A percentile compares a stretch with the other conserved stretches of the same genome.
Evolutionary conservation across 2,797 vertebrate genomes (phyloP).

Genomic region (Peromyscus melanophrys): DNA sequence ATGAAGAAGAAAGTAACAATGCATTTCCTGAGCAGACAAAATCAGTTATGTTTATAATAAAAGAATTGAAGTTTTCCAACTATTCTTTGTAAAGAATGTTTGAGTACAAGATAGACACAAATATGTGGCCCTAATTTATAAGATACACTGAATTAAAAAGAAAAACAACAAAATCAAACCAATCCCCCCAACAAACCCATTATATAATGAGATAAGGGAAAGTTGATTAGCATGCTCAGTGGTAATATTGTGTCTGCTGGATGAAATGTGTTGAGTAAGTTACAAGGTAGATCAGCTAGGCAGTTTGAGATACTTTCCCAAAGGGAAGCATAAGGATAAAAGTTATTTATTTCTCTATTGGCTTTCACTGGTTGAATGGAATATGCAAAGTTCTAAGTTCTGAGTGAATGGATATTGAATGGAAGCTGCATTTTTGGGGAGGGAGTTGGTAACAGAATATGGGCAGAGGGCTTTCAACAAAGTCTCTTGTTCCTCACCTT

Average conservation of each 20-base stretch:
- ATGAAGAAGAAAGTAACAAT: conserved; percentile 11
- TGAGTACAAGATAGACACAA: not conserved
- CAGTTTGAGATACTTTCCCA: not conserved
- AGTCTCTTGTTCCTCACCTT: not conserved
- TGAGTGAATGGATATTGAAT: not conserved
- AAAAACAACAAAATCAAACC: not conserved
- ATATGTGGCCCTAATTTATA: not conserved
- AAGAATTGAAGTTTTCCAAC: not conserved
- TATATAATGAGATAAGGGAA: not conserved
- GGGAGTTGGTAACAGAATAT: not conserved
- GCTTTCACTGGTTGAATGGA: not conserved
- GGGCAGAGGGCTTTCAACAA: not conserved
- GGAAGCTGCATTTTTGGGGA: not conserved
- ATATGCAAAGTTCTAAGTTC: not conserved
- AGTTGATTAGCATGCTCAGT: not conserved
- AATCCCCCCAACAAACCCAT: not conserved
- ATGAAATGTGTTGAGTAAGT: not conserved
- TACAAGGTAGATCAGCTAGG: not conserved
- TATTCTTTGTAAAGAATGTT: not conserved
- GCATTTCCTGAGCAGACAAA: not conserved
- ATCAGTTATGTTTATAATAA: not conserved
- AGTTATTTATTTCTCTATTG: not conserved
- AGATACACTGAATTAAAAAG: not conserved
- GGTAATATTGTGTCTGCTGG: not conserved
- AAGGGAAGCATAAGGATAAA: not conserved